phyloP scores from a whole-genome alignment of 2,797 vertebrate species.

The Sebastes vulpes region DNA sequence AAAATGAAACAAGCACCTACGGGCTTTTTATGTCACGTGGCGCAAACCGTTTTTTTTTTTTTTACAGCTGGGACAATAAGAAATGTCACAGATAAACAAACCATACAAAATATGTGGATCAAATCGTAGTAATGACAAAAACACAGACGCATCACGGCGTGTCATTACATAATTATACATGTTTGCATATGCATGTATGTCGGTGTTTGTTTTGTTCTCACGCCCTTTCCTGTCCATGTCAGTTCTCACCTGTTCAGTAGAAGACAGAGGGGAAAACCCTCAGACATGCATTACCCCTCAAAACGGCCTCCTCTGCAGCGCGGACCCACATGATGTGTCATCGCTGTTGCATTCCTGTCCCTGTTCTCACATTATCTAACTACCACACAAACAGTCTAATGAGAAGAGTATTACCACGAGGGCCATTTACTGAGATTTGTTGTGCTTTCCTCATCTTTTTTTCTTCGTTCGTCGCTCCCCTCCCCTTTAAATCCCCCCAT shows the following conservation, averaged over 20 bases:
- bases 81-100: not conserved
- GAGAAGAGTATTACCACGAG: not conserved
- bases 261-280: constrained; percentile 12
- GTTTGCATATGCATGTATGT: not conserved
- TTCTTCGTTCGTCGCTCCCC: not conserved
- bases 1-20: constrained; percentile 51
- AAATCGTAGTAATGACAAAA: not conserved
- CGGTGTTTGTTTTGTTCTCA: not conserved
- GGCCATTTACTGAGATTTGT: constrained; percentile 28
- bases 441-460: constrained; percentile 22
- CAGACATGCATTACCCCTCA: not conserved
- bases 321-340: constrained; percentile 36
- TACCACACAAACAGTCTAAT: constrained; percentile 18
- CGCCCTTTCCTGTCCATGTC: constrained; percentile 30
- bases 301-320: not conserved
- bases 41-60: constrained; percentile 35
- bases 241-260: constrained; percentile 48
- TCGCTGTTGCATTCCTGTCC: constrained; percentile 3
- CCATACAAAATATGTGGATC: not conserved
- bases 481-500: constrained; percentile 34
- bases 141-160: not conserved
- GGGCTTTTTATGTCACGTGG: constrained; percentile 36
- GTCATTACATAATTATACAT: constrained; percentile 1
- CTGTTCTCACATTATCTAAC: constrained; percentile 29
- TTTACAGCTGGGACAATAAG: constrained; percentile 15